Base-by-base conservation (phyloP, 2,888 invertebrate genomes). In the Helleia helle region DNA sequence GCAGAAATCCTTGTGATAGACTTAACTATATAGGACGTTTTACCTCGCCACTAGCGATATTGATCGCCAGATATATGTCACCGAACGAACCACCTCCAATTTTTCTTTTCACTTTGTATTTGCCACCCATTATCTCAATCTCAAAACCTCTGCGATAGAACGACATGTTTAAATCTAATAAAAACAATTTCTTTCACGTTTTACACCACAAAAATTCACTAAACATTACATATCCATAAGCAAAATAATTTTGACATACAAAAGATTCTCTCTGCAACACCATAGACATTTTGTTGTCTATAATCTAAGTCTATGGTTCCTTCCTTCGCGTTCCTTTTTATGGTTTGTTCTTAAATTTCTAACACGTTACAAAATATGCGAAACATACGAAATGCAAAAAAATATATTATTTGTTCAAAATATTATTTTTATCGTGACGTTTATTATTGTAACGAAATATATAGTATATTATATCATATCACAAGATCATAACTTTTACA, bases 1-100 rank as follows among this genome's bases (percentile, higher is more conserved):
- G 30, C 30, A 30, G 8, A 30, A 30, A 30, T 30, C 30, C 15
- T 30, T 30, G 30, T 17, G 15, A 15, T 15, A 30, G 15, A 30
- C 9, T 12, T n/a, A n/a, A n/a, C n/a, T n/a, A n/a, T 27, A 27
- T 11, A 27, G 11, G 22, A 22, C 22, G 15, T 14, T 30, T 30
- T 87, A 93, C 93, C 91, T 96, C 96, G 80, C 95, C 95, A 88
- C 91, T 95, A 68, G 91, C 90, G 71, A 94, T 91, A 88, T 96
- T 95, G 87, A 95, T 94, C 66, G 95, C 99, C 76, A 99, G 89
- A 87, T 96, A 99, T 84, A 99, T 99, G 87, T 99, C 99, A 74
- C 99, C 99, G 84, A 99, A 99, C 41, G 99, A 99, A 58, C 99
- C 99, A 84, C 96, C 97, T 68, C 99, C 97, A 76, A 99, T 96